These are phyloP conservation scores for Cyprinodon diabolis DNA, from an alignment of 2,797 vertebrate genomes.

Conservation along the genomic window DNA sequence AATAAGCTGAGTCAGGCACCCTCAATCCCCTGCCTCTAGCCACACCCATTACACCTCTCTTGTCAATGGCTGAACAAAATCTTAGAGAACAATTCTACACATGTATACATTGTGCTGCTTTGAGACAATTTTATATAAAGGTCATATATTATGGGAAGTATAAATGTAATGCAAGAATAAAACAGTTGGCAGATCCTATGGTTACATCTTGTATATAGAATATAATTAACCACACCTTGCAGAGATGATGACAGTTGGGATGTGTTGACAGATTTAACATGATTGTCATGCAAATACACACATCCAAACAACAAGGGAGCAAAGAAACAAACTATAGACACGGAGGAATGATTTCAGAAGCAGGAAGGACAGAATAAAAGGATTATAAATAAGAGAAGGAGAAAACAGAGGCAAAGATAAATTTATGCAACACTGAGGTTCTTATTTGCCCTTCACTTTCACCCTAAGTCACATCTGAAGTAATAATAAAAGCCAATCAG, in stretches of 20 bases:
- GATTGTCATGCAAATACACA: slow-evolving; percentile 20
- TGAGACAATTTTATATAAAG: slow-evolving; percentile 16
- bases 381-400: slow-evolving; percentile 24
- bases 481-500: slow-evolving; percentile 62
- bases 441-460: background rate
- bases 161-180: slow-evolving; percentile 29
- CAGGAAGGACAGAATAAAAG: background rate
- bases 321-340: slow-evolving; percentile 19
- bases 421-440: slow-evolving; percentile 28
- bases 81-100: slow-evolving; percentile 28
- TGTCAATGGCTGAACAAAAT: slow-evolving; percentile 32
- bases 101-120: slow-evolving; percentile 53
- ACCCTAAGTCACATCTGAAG: slow-evolving; percentile 62
- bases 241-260: slow-evolving; percentile 69
- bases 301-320: slow-evolving; percentile 22
- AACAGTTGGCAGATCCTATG: slow-evolving; percentile 8
- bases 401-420: slow-evolving; percentile 40
- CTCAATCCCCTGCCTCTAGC: slow-evolving; percentile 45
- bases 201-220: slow-evolving; percentile 29
- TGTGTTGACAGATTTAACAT: slow-evolving; percentile 44
- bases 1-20: slow-evolving; percentile 55
- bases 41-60: slow-evolving; percentile 30
- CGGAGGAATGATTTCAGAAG: slow-evolving; percentile 17
- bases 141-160: slow-evolving; percentile 1
- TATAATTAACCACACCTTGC: slow-evolving; percentile 61